Evolutionary conservation across 2,113 vertebrate species (phyloP).

Genomic region (Megaceryle maxima): DNA sequence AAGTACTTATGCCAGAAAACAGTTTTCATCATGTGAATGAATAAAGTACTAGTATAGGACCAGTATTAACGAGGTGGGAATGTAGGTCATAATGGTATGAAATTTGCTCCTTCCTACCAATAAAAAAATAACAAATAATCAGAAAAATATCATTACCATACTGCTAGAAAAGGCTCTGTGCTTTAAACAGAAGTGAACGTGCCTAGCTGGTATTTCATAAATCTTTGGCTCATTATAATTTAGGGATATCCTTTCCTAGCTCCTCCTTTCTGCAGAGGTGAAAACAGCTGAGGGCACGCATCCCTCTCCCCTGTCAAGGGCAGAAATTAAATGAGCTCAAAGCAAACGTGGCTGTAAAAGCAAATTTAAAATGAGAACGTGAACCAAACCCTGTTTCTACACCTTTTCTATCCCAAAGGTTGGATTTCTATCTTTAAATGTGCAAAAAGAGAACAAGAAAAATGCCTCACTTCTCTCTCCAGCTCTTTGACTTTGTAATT

Average conservation of each 20-base stretch:
- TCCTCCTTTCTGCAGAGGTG: not conserved
- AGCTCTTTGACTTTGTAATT: conserved; percentile 82
- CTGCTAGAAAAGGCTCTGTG: not conserved
- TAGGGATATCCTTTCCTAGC: not conserved
- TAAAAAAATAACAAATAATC: not conserved
- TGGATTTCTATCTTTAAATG: not conserved
- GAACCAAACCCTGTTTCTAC: not conserved
- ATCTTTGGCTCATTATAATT: not conserved
- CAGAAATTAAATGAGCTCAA: not conserved
- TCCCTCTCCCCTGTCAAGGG: not conserved
- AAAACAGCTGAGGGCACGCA: not conserved
- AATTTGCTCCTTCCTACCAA: not conserved
- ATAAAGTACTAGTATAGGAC: not conserved
- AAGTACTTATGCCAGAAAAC: not conserved
- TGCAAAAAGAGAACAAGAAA: not conserved
- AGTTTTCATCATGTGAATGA: not conserved
- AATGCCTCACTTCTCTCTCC: conserved; percentile 83
- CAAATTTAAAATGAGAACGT: not conserved
- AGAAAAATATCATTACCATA: not conserved
- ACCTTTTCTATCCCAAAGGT: not conserved
- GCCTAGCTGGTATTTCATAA: not conserved
- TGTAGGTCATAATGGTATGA: not conserved
- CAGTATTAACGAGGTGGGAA: not conserved
- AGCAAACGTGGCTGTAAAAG: not conserved
- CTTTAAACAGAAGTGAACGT: not conserved